Base-by-base conservation (phyloP, 2,113 vertebrate species). In the Engystomops pustulosus region DNA sequence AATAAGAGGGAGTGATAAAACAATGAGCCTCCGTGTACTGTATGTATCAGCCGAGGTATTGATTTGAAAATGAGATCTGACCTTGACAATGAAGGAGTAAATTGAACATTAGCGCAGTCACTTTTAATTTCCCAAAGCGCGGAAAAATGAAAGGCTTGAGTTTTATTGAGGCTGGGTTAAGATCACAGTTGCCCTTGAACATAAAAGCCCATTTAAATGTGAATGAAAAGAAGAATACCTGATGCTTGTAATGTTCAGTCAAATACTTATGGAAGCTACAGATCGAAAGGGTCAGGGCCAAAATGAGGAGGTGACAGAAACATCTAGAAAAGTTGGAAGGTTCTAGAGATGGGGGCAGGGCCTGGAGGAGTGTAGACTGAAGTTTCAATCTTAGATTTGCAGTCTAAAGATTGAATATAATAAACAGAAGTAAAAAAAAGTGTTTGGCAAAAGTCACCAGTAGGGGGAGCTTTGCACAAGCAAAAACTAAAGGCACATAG, bases 101-200 rank as follows among this genome's bases (percentile, higher is more conserved):
- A 67, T 80, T 38, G 79, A 51, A 80, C 79, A 80, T 80, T 51
- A 80, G 41, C 17, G 79, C 41, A 80, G 62, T 80, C 79, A 80
- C 79, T 80, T 80, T 36, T 80, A 18, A 80, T 80, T 68, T 51
- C 44, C 41, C 79, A 67, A 36, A 80, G 62, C 47, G 44, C 62
- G 49, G 27, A 80, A 67, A 68, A 80, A 80, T 67, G 15, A 80
- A 47, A 80, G 32, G 36, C 78, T 80, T 80, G 17, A 51, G 62
- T 44, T 60, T 25, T 79, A 25, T 41, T 44, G 20, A 69, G 32
- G 17, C 38, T 51, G 53, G 30, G 30, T 25, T 23, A 55, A 58
- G 32, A 78, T 78, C 51, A 38, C 75, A 78, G 49, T 53, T 60
- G 51, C 51, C 75, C 75, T 60, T 60, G 51, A 78, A 78, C 18